A percentile compares a stretch with the other conserved stretches of the same genome.
Conservation (phyloP, 1,140 invertebrate species). For the Atta texana region DNA sequence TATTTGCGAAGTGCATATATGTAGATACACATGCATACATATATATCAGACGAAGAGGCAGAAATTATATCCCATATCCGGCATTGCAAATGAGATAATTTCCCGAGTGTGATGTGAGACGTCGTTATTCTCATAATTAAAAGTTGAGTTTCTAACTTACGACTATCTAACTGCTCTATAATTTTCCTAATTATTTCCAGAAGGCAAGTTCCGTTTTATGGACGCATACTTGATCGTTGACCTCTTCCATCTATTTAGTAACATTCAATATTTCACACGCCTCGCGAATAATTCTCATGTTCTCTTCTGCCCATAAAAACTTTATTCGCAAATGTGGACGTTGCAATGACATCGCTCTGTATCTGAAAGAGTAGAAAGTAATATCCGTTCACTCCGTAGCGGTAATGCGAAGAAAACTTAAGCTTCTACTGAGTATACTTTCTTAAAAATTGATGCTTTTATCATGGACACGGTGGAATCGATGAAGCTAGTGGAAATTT, state of each 20-base stretch:
- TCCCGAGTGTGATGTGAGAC: conserved; percentile 16
- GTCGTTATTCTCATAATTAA: conserved; percentile 63
- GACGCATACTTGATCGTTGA: background rate
- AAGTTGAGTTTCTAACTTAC: conserved; percentile 10
- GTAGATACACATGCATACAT: too few species aligned
- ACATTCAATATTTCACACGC: conserved; percentile 19
- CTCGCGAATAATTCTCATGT: background rate
- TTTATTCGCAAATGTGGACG: conserved; percentile 22
- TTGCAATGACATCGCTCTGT: conserved; percentile 29
- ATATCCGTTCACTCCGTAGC: conserved; percentile 30
- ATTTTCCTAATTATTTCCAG: conserved; percentile 58
- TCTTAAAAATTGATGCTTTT: conserved; percentile 53
- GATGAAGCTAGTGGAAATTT: background rate
- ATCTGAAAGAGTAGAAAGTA: conserved; percentile 28
- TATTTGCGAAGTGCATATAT: background rate
- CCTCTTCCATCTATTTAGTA: conserved; percentile 20
- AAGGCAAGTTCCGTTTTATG: conserved; percentile 19
- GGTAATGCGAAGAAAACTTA: conserved; percentile 32
- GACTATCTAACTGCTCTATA: background rate
- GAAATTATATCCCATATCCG: conserved; percentile 45
- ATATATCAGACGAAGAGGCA: background rate
- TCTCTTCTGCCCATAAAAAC: conserved; percentile 29
- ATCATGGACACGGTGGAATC: background rate
- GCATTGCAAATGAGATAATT: conserved; percentile 57
- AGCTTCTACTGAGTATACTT: conserved; percentile 16